A percentile compares a stretch with the other conserved stretches of the same genome.
Conservation (phyloP, 2,113 vertebrate species). For the Etia nguti region DNA sequence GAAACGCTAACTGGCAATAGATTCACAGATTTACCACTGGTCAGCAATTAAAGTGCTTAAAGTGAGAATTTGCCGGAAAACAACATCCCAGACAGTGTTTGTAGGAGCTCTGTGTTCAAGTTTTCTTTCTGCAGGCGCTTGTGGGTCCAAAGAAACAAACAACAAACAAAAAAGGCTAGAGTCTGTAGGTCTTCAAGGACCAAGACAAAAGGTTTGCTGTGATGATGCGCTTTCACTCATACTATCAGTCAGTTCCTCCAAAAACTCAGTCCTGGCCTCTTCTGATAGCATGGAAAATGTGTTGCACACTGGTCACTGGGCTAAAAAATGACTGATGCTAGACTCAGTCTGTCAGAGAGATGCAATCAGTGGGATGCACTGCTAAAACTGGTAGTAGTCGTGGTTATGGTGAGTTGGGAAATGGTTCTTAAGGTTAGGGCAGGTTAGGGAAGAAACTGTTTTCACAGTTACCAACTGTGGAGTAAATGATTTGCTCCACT, state of each 20-base stretch:
- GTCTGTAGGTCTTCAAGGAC: neutral
- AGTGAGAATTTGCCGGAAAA: neutral
- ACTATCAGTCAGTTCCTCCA: neutral
- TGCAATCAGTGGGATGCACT: neutral
- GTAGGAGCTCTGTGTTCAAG: neutral
- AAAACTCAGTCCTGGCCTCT: neutral
- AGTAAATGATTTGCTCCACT: neutral
- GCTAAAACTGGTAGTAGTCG: neutral
- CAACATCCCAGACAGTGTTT: neutral
- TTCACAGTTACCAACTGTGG: neutral
- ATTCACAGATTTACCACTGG: neutral
- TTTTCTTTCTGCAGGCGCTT: neutral
- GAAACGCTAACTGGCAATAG: neutral
- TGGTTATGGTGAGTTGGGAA: neutral
- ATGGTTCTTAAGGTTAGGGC: neutral
- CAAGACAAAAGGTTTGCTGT: neutral
- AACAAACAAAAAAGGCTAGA: neutral
- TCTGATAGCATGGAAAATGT: neutral
- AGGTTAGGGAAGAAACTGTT: neutral
- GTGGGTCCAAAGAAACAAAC: neutral
- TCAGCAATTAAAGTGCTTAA: neutral
- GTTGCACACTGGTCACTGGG: neutral
- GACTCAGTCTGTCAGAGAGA: neutral
- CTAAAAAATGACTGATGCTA: neutral
- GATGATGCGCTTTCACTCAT: neutral